phyloP scores from a whole-genome alignment of 2,888 invertebrate species.

The Branchipolynoe longqiensis region DNA sequence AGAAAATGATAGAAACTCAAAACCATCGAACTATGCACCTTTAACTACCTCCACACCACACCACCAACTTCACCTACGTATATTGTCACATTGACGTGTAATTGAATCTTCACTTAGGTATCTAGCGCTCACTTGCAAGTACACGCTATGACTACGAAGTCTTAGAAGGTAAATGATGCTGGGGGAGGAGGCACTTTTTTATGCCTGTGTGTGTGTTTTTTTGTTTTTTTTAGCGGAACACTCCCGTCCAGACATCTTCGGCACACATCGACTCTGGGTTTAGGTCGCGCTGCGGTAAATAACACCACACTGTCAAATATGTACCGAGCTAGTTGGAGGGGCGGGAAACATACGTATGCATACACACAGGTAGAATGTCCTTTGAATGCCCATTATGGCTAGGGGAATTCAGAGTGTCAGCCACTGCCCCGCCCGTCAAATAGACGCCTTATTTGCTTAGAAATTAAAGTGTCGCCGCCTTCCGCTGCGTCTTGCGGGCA shows the following conservation, averaged over 20 bases:
- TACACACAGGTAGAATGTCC: constrained; percentile 20
- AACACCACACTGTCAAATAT: constrained; percentile 7
- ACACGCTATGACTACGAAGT: no score
- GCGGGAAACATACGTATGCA: constrained; percentile 46
- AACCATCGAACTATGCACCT: no score
- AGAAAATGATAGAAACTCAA: no score
- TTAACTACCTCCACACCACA: no score
- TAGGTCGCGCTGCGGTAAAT: constrained; percentile 29
- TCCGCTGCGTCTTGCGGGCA: not conserved
- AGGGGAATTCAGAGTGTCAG: constrained; percentile 28
- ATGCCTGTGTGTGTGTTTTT: no score
- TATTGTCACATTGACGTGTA: no score
- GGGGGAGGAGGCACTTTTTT: no score
- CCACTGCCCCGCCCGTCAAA: not conserved
- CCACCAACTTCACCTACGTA: no score
- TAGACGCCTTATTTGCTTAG: not conserved
- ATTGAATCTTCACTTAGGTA: no score
- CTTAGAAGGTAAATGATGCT: no score
- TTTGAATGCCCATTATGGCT: constrained; percentile 25
- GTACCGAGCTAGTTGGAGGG: constrained; percentile 35
- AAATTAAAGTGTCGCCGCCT: constrained; percentile 37
- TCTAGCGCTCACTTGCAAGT: no score
- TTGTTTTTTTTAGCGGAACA: no score
- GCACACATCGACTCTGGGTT: not conserved
- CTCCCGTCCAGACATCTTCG: not conserved